phyloP scores from a whole-genome alignment of 2,888 invertebrate genomes.

The Strigamia transsilvanica region DNA sequence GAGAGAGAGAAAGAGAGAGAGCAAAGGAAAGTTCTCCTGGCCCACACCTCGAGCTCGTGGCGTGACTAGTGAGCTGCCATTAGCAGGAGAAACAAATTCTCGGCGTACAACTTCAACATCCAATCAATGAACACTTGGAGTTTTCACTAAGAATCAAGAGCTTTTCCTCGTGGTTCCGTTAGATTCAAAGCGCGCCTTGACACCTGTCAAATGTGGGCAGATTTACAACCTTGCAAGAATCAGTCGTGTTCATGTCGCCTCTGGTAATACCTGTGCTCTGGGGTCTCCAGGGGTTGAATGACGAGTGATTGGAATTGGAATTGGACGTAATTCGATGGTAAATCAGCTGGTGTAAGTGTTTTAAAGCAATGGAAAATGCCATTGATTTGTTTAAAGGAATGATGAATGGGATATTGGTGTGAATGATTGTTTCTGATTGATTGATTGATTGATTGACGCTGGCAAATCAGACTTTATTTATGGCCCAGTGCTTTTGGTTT shows the following conservation, averaged over 20 bases:
- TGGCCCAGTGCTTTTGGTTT: no score
- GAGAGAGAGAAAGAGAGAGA: background rate
- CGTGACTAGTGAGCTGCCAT: constrained; percentile 41
- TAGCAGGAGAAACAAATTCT: constrained; percentile 18
- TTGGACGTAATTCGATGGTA: constrained; percentile 8
- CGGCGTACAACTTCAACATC: constrained; percentile 9
- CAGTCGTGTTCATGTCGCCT: constrained; percentile 30
- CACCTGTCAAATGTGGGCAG: constrained; percentile 28
- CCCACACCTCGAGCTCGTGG: constrained; percentile 33
- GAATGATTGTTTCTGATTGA: background rate
- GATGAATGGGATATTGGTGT: background rate
- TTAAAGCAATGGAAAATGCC: background rate
- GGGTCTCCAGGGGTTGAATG: constrained; percentile 24
- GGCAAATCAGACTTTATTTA: background rate
- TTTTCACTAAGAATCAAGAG: constrained; percentile 24
- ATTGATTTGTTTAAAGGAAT: background rate
- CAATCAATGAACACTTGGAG: constrained; percentile 16
- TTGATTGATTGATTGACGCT: background rate
- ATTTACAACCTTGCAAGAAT: background rate
- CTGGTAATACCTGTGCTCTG: constrained; percentile 13
- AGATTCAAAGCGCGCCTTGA: background rate
- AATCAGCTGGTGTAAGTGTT: constrained; percentile 3
- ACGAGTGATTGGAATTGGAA: constrained; percentile 23
- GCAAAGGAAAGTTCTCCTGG: constrained; percentile 23
- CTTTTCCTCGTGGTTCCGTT: constrained; percentile 24